Base-by-base conservation (phyloP, 2,113 vertebrate genomes). In the Anas platyrhynchos region DNA sequence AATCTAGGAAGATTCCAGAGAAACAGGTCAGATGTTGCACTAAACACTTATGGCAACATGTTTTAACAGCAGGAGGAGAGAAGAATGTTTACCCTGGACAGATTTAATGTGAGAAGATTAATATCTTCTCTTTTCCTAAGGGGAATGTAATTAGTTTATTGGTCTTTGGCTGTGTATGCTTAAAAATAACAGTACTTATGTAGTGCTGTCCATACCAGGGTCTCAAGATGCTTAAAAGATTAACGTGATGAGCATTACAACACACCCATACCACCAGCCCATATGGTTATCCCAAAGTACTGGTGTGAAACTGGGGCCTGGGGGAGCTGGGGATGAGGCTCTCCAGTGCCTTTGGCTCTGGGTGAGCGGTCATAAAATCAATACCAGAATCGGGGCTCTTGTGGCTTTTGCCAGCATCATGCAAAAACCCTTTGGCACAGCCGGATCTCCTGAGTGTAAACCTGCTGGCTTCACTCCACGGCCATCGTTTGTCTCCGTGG, bases 11-110 rank as follows among this genome's bases (percentile, higher is more conserved):
- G 74, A 92, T 89, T 79, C 62, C n/a, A 80, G 86, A 87, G 91
- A 87, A 94, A 73, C 32, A 41, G 86, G 83, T 96, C 94, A 96
- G 78, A 93, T 91, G 86, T 89, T 91, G 73, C 36, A 56, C 71
- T 92, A 66, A 92, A 83, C 62, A 73, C 50, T 94, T 83, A 85
- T 11, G 36, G 81, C 78, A 77, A 85, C 17, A 13, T 84, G 72
- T 95, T 92, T 96, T 74, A 94, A 79, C 83, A 91, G 71, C 62
- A 38, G 86, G 81, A 93, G 36, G 36, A 63, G 9, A 82, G 71
- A 78, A 75, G n/a, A 20, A 5, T 91, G 41, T 76, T 95, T 86
- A 73, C 27, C 50, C 54, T 55, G 50, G 13, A 58, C 74, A 77
- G 83, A 46, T 88, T 86, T 86, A 86, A 78, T n/a, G 58, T 48